Base-by-base conservation (phyloP, 2,797 vertebrate genomes). In the Pelobates cultripes region DNA sequence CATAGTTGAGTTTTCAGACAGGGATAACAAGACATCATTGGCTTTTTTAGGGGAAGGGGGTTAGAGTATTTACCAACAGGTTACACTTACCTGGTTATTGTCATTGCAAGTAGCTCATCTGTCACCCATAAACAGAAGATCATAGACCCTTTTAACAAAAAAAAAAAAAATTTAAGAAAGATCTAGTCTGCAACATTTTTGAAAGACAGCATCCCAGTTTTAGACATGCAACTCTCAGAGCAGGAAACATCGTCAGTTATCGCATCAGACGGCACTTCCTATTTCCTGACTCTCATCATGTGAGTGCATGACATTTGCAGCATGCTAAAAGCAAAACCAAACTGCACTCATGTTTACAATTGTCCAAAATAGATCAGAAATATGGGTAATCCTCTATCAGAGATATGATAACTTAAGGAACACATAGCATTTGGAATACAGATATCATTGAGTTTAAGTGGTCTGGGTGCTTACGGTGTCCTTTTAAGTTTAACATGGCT, bases 231-330 rank as follows among this genome's bases (percentile, higher is more conserved):
- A 10, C 12, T 40, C 0, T 83, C 71, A 83, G 68, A 70, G 53
- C 55, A 78, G 76, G 70, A 79, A 41, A 63, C 41, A 7, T 78
- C 76, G 53, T 78, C 81, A 83, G 81, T 79, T 83, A 6, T 83
- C 81, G 76, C 81, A 83, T 79, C 81, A 43, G 81, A 79, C 81
- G 81, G 81, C 81, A 83, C 81, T 83, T 83, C 81, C 81, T 83
- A 83, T 83, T 63, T 70, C 76, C 66, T 64, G 71, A 51, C 42
- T 75, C 40, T 83, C 76, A 79, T 83, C 81, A 75, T 64, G 43
- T 70, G 73, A 43, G 44, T 67, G 45, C 60, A 44, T 9, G 14
- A 14, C 43, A 28, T 28, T 28, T 28, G 28, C 28, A 28, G 28
- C 28, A 28, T 28, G 28, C 28, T 28, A 28, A 28, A 28, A 28